Evolutionary conservation across 2,888 invertebrate genomes (phyloP), one percentile per base, ranked within the genome.

Genomic region (Cerastoderma edule): DNA sequence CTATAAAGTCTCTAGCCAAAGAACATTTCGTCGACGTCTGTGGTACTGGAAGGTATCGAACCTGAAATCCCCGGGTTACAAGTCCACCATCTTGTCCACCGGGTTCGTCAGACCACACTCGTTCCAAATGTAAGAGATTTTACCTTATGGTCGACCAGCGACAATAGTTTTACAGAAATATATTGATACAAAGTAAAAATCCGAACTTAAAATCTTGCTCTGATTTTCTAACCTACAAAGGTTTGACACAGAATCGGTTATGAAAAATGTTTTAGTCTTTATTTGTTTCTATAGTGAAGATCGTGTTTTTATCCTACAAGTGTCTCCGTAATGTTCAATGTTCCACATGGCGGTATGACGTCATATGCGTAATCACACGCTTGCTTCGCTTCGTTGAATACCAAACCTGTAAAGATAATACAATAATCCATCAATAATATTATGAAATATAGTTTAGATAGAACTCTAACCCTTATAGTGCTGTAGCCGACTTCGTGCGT

Each of bases 301-400:
- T 39, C 16, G 8, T 39, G 10, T 39, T 39, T 39, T 39, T 39
- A 39, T 39, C 16, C 16, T 16, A 10, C 39, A 39, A 39, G 27
- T 13, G 39, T 64, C 19, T 44, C 67, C 6, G 78, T 74, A 19
- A 13, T 27, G 63, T 79, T 82, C 4, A 60, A 16, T 6, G 78
- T 80, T 24, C 85, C 85, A 63, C 85, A 85, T 8, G 85, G 85
- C 8, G 80, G 77, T 5, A 82, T 75, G 2, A 72, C 75, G 2
- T 60, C 60, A 44, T 69, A 78, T 13, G 16, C 30, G 50, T 77
- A 81, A 24, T 81, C 80, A 65, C 80, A 81, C 22, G 78, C 80
- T 27, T 65, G 54, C 22, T 57, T 72, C 22, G 69, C 28, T 16
- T 54, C 33, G 63, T 81, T 78, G 48, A 72, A 81, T 2, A 81